Evolutionary conservation across 2,888 invertebrate species (phyloP).

Genomic region (Synanthedon myopaeformis): DNA sequence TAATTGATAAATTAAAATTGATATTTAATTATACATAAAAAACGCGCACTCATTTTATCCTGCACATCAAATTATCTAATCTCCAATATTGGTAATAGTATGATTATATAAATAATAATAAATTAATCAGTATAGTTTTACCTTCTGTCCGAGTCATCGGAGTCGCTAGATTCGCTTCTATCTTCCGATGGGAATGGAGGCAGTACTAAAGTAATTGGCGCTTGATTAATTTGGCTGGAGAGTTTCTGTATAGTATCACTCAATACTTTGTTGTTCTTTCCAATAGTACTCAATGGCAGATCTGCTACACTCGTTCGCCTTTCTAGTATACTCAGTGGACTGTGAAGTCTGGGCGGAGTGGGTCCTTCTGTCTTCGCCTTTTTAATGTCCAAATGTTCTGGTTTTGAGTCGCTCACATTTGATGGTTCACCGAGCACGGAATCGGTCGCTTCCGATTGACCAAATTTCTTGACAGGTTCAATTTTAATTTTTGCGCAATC

Average conservation of each 20-base stretch:
- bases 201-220: conserved; percentile 31
- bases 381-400: conserved; percentile 40
- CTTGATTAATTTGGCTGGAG: conserved; percentile 64
- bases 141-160: conserved; percentile 61
- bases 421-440: conserved; percentile 54
- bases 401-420: conserved; percentile 40
- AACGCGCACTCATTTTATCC: too few species aligned
- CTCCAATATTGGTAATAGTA: too few species aligned
- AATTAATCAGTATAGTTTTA: conserved; percentile 10
- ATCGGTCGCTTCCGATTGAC: conserved; percentile 30
- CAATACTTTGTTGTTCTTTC: conserved; percentile 71
- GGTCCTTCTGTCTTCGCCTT: conserved; percentile 44
- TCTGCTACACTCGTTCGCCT: conserved; percentile 57
- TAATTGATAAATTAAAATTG: too few species aligned
- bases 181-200: conserved; percentile 48
- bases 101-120: too few species aligned
- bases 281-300: conserved; percentile 39
- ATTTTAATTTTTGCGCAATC: conserved; percentile 28
- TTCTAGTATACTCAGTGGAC: conserved; percentile 49
- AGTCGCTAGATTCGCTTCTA: conserved; percentile 58
- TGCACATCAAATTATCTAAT: too few species aligned
- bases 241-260: conserved; percentile 75
- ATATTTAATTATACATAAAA: too few species aligned
- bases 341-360: conserved; percentile 40
- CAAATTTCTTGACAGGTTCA: conserved; percentile 35